Conservation (phyloP, 53 echinoderm and acorn worm species). For the Echinometra lucunter region DNA sequence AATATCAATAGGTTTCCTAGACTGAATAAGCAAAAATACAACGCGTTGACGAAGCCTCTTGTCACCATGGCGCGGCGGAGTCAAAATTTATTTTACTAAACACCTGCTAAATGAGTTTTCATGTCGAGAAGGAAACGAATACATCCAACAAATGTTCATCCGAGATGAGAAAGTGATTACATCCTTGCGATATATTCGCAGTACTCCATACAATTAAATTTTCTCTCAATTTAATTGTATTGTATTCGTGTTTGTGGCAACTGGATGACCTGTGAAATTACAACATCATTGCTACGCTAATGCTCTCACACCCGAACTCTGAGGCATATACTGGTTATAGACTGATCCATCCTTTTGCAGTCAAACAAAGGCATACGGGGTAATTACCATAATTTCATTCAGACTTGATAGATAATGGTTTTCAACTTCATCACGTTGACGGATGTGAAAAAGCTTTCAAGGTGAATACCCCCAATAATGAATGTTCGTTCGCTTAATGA, state of each 20-base stretch:
- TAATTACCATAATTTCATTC: not conserved
- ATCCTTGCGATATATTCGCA: not conserved
- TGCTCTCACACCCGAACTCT: not conserved
- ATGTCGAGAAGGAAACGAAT: not conserved
- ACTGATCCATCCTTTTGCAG: not conserved
- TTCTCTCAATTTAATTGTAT: not conserved
- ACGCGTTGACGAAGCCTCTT: not conserved
- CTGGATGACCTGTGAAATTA: not conserved
- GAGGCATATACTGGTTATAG: not conserved
- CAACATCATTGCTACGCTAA: not conserved
- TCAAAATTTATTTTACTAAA: not conserved
- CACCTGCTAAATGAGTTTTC: not conserved
- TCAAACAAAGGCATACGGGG: not conserved
- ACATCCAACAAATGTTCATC: not conserved
- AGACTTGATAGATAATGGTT: too few species aligned
- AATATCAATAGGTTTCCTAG: not conserved
- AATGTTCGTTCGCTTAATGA: not conserved
- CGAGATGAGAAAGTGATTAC: not conserved
- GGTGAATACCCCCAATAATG: not conserved
- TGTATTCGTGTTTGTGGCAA: not conserved
- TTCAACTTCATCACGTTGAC: not conserved
- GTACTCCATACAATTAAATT: not conserved
- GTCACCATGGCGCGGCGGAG: not conserved
- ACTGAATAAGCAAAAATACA: not conserved
- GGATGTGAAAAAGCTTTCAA: not conserved